phyloP scores from a whole-genome alignment of 2,797 vertebrate genomes.

The Benthosema pterotum region DNA sequence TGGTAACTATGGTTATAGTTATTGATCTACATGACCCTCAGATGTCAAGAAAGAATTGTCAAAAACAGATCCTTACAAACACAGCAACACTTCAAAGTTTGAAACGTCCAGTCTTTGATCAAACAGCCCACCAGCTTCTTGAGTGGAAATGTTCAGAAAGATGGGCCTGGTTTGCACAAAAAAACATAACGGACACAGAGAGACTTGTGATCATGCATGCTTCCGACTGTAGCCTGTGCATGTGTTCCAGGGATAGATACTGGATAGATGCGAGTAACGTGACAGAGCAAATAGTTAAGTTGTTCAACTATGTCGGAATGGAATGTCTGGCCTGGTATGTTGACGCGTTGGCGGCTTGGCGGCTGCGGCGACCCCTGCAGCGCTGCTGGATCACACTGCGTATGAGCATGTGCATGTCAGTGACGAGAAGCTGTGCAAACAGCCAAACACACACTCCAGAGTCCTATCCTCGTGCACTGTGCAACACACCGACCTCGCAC shows the following conservation, averaged over 20 bases:
- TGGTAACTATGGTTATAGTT: not conserved
- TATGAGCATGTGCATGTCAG: not conserved
- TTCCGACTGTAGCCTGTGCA: not conserved
- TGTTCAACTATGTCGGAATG: conserved; percentile 31
- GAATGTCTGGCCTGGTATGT: conserved; percentile 44
- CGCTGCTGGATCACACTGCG: conserved; percentile 19
- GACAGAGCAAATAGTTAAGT: conserved; percentile 9
- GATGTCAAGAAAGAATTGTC: not conserved
- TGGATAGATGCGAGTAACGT: conserved; percentile 2
- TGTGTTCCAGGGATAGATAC: not conserved
- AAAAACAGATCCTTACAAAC: not conserved
- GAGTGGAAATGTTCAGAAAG: not conserved
- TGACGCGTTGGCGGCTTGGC: conserved; percentile 39
- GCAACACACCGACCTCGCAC: not conserved
- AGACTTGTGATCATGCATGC: not conserved
- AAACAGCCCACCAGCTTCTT: not conserved
- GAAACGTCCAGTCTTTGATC: not conserved
- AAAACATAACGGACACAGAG: not conserved
- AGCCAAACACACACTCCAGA: too few relatives aligned
- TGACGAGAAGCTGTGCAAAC: not conserved
- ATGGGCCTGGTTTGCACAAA: not conserved
- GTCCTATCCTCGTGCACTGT: not conserved
- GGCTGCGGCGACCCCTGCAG: conserved; percentile 22
- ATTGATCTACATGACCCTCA: not conserved
- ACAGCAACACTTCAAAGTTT: not conserved